Percentiles rank a stretch among this genome's conserved stretches.
Conservation (phyloP, 2,113 vertebrate species). For the Silurus glanis region DNA sequence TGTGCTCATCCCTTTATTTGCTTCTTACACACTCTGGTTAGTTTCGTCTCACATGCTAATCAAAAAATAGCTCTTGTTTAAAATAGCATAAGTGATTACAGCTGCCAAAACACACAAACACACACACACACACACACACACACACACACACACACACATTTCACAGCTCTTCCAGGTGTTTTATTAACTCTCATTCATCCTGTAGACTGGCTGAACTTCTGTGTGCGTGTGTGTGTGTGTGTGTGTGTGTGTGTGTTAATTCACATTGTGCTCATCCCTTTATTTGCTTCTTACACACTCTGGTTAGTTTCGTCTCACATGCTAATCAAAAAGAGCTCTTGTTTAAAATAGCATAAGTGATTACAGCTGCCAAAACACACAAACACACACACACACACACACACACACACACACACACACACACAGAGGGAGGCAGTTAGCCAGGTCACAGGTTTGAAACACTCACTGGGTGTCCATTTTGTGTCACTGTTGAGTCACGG, state of each 20-base stretch:
- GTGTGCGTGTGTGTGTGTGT: not conserved
- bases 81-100: conserved; percentile 27
- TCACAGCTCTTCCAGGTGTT: too few species aligned
- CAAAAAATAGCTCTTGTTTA: conserved; percentile 14
- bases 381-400: not conserved
- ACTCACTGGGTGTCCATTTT: not conserved
- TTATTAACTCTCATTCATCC: too few species aligned
- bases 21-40: not conserved
- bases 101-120: not conserved
- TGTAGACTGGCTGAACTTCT: not conserved
- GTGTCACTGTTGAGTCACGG: not conserved
- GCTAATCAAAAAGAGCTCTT: conserved; percentile 10
- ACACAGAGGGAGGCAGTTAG: not conserved
- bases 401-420: not conserved
- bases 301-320: not conserved
- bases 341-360: conserved; percentile 25
- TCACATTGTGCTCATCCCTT: not conserved
- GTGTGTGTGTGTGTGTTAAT: conserved; percentile 8
- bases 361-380: conserved; percentile 1
- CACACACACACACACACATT: not conserved
- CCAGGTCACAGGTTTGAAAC: not conserved
- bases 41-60: not conserved
- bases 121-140: not conserved
- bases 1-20: not conserved
- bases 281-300: not conserved